Evolutionary conservation across 2,888 invertebrate species (phyloP).

Genomic region (Willowsia nigromaculata): DNA sequence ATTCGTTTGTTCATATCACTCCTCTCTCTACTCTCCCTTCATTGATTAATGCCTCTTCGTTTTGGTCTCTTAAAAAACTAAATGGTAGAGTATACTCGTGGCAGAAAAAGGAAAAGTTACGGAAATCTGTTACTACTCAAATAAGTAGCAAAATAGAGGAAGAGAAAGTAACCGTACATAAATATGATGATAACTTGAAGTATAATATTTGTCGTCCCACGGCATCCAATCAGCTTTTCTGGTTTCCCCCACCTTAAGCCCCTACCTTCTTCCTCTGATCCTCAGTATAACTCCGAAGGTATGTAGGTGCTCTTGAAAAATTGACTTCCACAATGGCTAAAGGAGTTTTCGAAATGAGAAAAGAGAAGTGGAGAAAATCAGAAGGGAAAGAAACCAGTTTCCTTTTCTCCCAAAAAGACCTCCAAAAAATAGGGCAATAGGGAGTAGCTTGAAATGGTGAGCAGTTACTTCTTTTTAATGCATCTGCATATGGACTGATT

Average conservation of each 20-base stretch:
- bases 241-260: neutral
- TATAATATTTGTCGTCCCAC: neutral
- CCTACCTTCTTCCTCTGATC: neutral
- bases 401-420: neutral
- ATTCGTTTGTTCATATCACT: slow-evolving; percentile 40
- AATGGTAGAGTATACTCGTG: too few relatives aligned
- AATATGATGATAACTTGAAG: neutral
- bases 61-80: neutral
- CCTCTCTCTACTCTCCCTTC: neutral
- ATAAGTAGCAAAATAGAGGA: neutral
- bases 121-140: neutral
- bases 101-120: slow-evolving; percentile 11
- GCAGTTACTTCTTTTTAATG: neutral
- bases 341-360: slow-evolving; percentile 40
- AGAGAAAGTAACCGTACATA: neutral
- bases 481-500: neutral
- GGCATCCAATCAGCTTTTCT: neutral
- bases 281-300: neutral
- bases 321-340: slow-evolving; percentile 51
- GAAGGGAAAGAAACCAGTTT: neutral
- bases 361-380: slow-evolving; percentile 36
- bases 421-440: neutral
- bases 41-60: slow-evolving; percentile 4
- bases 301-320: slow-evolving; percentile 36
- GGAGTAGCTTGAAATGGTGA: neutral